A percentile compares a stretch with the other conserved stretches of the same genome.
Conservation (phyloP, 1,140 invertebrate species). For the Choristoneura fumiferana region DNA sequence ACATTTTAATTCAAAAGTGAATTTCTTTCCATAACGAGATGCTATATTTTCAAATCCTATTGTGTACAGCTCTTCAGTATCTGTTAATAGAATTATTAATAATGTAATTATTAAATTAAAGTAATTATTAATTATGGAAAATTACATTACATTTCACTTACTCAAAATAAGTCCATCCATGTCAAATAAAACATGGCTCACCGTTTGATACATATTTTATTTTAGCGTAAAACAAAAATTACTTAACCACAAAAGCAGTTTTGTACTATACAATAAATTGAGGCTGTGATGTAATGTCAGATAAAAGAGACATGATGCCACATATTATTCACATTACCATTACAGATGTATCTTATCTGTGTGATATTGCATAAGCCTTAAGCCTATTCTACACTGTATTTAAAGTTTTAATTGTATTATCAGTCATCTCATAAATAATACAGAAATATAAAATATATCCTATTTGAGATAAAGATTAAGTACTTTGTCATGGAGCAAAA, state of each 20-base stretch:
- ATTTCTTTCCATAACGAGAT: slow-evolving; percentile 84
- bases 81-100: slow-evolving; percentile 74
- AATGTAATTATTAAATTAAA: background rate
- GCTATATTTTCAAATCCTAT: slow-evolving; percentile 84
- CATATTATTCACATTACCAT: too few species aligned
- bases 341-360: too few species aligned
- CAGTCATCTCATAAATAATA: too few species aligned
- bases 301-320: too few species aligned
- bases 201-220: slow-evolving; percentile 54
- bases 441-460: too few species aligned
- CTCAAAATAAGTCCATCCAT: slow-evolving; percentile 67
- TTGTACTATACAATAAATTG: too few species aligned
- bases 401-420: too few species aligned
- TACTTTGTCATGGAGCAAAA: too few species aligned
- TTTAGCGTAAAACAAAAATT: slow-evolving; percentile 14
- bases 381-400: too few species aligned
- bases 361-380: too few species aligned
- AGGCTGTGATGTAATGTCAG: too few species aligned
- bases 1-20: slow-evolving; percentile 87
- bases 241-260: slow-evolving; percentile 14
- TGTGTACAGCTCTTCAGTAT: slow-evolving; percentile 90
- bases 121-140: slow-evolving; percentile 1
- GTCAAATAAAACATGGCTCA: slow-evolving; percentile 74
- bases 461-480: too few species aligned
- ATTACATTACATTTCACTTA: background rate